Conservation (phyloP, 2,888 invertebrate species). For the Hyles lineata region DNA sequence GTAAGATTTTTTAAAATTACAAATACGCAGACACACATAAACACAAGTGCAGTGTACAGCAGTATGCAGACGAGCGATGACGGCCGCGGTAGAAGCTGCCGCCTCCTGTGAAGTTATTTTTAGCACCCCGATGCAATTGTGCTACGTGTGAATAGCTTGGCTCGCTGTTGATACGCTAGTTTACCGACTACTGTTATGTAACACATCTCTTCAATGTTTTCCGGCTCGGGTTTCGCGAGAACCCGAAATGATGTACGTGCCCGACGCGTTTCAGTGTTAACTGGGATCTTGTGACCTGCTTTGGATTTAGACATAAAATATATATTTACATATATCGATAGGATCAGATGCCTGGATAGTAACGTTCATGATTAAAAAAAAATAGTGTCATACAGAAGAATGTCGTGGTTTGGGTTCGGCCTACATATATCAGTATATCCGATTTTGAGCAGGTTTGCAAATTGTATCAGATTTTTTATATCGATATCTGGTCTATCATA, state of each 20-base stretch:
- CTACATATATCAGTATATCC: too few relatives aligned
- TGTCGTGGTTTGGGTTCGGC: too few relatives aligned
- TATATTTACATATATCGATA: too few relatives aligned
- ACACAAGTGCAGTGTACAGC: conserved; percentile 35
- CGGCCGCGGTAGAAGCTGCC: conserved; percentile 37
- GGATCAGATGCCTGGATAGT: too few relatives aligned
- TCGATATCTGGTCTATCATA: too few relatives aligned
- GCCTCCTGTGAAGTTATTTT: conserved; percentile 43
- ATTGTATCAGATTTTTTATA: too few relatives aligned
- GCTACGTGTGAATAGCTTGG: conserved; percentile 30
- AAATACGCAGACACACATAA: background rate
- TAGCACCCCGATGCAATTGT: conserved; percentile 37
- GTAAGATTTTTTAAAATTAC: background rate
- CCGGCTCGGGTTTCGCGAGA: background rate
- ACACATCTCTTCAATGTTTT: conserved; percentile 18
- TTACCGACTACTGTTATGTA: conserved; percentile 25
- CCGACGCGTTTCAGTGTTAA: background rate
- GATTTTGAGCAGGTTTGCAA: too few relatives aligned
- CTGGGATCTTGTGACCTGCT: background rate
- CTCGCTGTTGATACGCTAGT: conserved; percentile 24
- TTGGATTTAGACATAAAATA: too few relatives aligned
- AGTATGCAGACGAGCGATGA: conserved; percentile 40
- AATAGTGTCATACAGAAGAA: too few relatives aligned
- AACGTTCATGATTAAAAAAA: too few relatives aligned
- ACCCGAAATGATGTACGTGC: background rate